phyloP scores from a whole-genome alignment of 2,797 vertebrate genomes.

The Lutjanus argentimaculatus region DNA sequence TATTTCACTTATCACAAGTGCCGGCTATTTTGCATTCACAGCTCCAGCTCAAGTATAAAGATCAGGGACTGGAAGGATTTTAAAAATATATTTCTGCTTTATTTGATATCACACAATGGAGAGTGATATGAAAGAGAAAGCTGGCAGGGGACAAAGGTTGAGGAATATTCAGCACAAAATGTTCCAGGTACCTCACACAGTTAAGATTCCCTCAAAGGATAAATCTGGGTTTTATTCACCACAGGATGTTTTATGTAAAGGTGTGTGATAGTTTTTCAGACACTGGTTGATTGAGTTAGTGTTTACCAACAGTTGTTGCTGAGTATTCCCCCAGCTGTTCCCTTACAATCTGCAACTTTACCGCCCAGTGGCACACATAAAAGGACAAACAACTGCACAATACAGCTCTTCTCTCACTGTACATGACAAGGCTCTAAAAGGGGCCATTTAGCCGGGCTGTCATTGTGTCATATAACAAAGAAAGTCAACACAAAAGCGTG shows the following conservation, averaged over 20 bases:
- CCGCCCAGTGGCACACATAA: background rate
- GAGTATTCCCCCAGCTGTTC: conserved; percentile 8
- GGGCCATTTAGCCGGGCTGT: background rate
- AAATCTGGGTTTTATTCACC: background rate
- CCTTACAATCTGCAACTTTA: conserved; percentile 8
- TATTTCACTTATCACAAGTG: conserved; percentile 20
- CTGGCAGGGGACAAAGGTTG: conserved; percentile 9
- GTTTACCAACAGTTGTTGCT: conserved; percentile 25
- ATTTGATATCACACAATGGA: conserved; percentile 24
- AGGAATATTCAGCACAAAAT: background rate
- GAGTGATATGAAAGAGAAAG: background rate
- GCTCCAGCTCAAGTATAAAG: conserved; percentile 17
- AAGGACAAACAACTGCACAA: conserved; percentile 17
- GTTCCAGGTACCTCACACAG: background rate
- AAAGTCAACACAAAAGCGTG: background rate
- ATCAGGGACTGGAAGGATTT: background rate
- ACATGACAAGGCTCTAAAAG: conserved; percentile 16
- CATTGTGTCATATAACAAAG: background rate
- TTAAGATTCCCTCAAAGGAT: background rate
- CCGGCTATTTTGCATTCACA: background rate
- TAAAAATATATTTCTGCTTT: conserved; percentile 15
- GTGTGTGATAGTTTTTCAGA: background rate
- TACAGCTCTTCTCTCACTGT: conserved; percentile 5
- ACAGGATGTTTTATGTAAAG: background rate
- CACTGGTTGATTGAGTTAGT: conserved; percentile 15